Evolutionary conservation across 2,113 vertebrate species (phyloP).

Genomic region (Cavia aperea): DNA sequence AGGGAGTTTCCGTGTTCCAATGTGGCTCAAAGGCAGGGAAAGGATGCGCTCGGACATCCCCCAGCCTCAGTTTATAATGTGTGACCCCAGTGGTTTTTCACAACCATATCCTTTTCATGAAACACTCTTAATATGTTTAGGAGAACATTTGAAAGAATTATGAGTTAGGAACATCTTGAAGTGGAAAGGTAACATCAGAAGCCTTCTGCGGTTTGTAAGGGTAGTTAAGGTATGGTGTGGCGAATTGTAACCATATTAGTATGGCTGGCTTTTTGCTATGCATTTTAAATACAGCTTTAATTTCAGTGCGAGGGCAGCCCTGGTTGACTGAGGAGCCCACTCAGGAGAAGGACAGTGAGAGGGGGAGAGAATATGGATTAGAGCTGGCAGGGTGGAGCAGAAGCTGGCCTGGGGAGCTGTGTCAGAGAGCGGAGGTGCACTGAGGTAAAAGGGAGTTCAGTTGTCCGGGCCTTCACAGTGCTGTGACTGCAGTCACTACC

Average conservation of each 20-base stretch:
- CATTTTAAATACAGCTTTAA: background rate
- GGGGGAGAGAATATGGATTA: fast-evolving
- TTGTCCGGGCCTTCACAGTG: background rate
- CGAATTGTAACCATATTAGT: too few relatives aligned
- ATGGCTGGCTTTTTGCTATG: background rate
- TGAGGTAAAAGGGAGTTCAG: background rate
- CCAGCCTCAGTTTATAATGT: background rate
- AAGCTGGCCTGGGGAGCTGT: fast-evolving
- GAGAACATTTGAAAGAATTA: background rate
- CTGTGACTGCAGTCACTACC: fast-evolving
- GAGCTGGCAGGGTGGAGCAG: fast-evolving
- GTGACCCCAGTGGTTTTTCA: background rate
- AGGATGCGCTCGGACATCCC: too few relatives aligned
- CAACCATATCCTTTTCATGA: background rate
- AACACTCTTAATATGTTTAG: background rate
- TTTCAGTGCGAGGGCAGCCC: background rate
- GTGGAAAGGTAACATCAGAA: background rate
- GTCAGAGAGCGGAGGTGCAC: background rate
- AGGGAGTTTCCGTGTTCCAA: background rate
- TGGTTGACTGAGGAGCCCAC: fast-evolving
- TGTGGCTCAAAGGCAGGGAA: background rate
- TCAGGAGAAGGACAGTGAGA: background rate
- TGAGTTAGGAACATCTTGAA: background rate
- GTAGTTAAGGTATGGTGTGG: background rate
- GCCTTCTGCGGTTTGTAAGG: background rate